Conservation (phyloP, 2,797 vertebrate genomes). For the Cyclura pinguis region DNA sequence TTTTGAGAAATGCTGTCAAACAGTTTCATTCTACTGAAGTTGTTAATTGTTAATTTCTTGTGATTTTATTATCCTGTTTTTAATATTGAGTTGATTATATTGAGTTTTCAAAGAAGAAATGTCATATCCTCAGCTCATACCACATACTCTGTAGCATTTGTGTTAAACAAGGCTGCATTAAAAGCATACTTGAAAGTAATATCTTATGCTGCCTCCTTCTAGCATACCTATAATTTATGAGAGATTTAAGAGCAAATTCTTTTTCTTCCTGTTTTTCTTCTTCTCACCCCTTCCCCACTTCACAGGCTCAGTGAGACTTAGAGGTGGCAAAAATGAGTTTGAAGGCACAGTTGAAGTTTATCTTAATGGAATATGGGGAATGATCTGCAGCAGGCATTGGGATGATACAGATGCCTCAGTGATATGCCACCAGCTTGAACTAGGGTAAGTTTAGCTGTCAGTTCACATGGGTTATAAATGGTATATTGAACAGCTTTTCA, state of each 20-base stretch:
- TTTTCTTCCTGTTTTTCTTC: too few relatives aligned
- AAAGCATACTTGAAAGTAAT: neutral
- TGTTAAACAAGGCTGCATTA: neutral
- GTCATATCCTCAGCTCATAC: neutral
- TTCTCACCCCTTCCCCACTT: neutral
- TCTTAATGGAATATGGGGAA: constrained; percentile 86
- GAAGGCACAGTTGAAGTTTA: constrained; percentile 91
- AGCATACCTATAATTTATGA: neutral
- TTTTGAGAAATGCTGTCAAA: neutral
- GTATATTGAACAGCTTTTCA: neutral
- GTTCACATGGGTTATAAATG: neutral
- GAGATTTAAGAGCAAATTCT: neutral
- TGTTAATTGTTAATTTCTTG: neutral
- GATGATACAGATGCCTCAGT: constrained; percentile 87
- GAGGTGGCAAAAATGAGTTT: constrained; percentile 85
- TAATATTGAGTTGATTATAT: neutral
- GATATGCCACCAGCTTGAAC: constrained; percentile 89
- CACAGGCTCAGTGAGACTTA: constrained; percentile 87
- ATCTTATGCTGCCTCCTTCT: neutral
- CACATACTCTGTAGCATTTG: neutral
- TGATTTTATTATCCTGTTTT: neutral
- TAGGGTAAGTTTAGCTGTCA: constrained; percentile 80
- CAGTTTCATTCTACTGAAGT: neutral
- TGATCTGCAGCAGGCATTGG: constrained; percentile 86
- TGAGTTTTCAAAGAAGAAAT: constrained; percentile 1